phyloP scores from a whole-genome alignment of 2,113 vertebrate species.

The Pantherophis guttatus region DNA sequence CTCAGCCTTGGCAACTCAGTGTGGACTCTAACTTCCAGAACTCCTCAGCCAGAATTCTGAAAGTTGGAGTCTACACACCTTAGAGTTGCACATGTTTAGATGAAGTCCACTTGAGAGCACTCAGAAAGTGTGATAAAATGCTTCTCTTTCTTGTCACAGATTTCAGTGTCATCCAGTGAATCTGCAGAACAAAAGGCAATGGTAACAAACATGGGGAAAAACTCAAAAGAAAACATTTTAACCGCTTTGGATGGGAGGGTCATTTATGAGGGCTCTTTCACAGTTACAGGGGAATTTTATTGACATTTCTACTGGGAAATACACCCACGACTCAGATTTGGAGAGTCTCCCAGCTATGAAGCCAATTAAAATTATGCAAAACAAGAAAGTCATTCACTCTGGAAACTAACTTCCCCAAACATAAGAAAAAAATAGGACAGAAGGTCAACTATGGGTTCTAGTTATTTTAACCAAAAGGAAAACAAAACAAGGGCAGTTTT shows the following conservation, averaged over 20 bases:
- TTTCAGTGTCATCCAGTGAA: conserved; percentile 68
- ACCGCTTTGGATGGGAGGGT: too few species aligned
- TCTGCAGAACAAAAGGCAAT: conserved; percentile 64
- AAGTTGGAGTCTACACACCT: too few species aligned
- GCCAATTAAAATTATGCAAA: too few species aligned
- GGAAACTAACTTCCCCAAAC: neutral
- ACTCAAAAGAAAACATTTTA: neutral
- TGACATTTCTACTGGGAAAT: neutral
- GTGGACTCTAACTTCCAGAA: too few species aligned
- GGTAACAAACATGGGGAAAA: neutral
- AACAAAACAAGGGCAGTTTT: neutral
- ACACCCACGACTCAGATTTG: neutral
- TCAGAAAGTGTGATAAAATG: conserved; percentile 70
- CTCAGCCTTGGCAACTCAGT: too few species aligned
- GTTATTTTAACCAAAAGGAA: neutral
- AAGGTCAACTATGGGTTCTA: neutral
- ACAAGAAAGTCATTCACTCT: neutral
- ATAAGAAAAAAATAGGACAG: neutral
- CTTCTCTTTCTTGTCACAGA: conserved; percentile 69
- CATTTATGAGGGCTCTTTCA: neutral
- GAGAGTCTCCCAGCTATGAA: neutral
- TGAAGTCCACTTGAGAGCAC: conserved; percentile 75
- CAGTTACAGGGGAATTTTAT: neutral
- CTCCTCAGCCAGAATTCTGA: too few species aligned
- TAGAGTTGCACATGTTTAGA: conserved; percentile 30